phyloP scores from a whole-genome alignment of 2,888 invertebrate species.

The Pachydiplax longipennis region DNA sequence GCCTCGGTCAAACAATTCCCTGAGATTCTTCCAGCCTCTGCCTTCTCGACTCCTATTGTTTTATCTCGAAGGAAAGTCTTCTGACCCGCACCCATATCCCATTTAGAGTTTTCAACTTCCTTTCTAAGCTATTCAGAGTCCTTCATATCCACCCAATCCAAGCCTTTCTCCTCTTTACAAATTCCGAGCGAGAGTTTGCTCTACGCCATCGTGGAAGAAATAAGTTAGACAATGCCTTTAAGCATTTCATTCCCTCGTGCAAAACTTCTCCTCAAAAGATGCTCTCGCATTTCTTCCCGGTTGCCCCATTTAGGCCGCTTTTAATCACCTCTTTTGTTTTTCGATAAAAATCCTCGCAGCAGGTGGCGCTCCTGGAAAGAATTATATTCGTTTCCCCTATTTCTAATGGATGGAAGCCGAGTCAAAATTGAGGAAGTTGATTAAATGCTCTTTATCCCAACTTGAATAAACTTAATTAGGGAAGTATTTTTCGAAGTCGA shows the following conservation, averaged over 20 bases:
- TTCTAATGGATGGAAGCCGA: neutral
- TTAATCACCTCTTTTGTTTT: neutral
- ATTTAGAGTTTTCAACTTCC: neutral
- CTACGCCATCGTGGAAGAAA: neutral
- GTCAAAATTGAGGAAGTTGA: neutral
- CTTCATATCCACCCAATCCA: neutral
- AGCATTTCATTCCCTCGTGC: neutral
- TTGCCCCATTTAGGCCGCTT: neutral
- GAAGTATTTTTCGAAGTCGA: neutral
- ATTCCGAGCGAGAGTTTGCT: neutral
- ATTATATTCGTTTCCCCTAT: neutral
- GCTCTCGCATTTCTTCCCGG: neutral
- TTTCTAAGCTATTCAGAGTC: neutral
- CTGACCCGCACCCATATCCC: neutral
- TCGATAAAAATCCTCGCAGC: neutral
- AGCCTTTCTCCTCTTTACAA: neutral
- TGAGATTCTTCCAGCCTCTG: neutral
- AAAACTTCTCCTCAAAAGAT: neutral
- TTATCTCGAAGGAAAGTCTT: neutral
- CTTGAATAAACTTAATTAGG: neutral
- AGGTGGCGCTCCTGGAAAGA: neutral
- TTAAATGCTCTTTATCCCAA: neutral
- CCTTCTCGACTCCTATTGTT: neutral
- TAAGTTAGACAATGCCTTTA: neutral
- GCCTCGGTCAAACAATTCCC: neutral